A percentile compares a stretch with the other conserved stretches of the same genome.
These are phyloP conservation scores for Drosophila lini DNA, from an alignment of 1,140 invertebrate species.

Conservation along the genomic window DNA sequence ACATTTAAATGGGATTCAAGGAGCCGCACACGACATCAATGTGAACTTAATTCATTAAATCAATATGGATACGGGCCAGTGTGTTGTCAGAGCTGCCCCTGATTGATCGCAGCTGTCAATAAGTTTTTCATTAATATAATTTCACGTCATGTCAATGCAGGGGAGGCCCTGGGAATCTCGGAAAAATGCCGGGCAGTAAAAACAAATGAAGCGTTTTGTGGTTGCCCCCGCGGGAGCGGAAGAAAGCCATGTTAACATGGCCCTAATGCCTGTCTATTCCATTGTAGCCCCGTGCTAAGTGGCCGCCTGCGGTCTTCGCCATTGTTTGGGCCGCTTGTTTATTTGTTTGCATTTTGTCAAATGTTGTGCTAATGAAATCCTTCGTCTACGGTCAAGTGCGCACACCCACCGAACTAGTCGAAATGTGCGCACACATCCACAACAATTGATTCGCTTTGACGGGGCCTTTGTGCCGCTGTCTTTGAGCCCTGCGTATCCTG, in stretches of 20 bases:
- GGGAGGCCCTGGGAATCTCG: background rate
- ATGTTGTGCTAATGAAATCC: conserved; percentile 81
- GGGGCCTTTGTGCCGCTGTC: background rate
- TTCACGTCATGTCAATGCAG: conserved; percentile 69
- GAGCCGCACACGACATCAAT: conserved; percentile 42
- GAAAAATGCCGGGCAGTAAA: conserved; percentile 56
- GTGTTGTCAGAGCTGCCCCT: conserved; percentile 58
- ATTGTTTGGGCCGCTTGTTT: conserved; percentile 57
- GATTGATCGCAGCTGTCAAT: conserved; percentile 80
- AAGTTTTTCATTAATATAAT: conserved; percentile 83
- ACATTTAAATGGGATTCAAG: conserved; percentile 39
- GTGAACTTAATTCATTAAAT: conserved; percentile 71
- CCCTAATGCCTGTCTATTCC: conserved; percentile 61
- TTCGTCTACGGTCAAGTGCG: conserved; percentile 70
- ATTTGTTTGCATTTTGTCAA: conserved; percentile 77
- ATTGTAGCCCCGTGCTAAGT: conserved; percentile 60
- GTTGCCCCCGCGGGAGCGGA: conserved; percentile 29
- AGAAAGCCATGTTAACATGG: conserved; percentile 73
- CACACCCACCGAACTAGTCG: conserved; percentile 29
- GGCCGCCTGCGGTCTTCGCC: conserved; percentile 60
- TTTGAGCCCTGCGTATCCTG: conserved; percentile 2
- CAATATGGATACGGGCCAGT: conserved; percentile 46
- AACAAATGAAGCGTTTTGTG: conserved; percentile 77
- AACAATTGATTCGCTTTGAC: conserved; percentile 68
- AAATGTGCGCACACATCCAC: conserved; percentile 17